phyloP scores from a whole-genome alignment of 2,113 vertebrate genomes.

The Dipodomys stephensi region DNA sequence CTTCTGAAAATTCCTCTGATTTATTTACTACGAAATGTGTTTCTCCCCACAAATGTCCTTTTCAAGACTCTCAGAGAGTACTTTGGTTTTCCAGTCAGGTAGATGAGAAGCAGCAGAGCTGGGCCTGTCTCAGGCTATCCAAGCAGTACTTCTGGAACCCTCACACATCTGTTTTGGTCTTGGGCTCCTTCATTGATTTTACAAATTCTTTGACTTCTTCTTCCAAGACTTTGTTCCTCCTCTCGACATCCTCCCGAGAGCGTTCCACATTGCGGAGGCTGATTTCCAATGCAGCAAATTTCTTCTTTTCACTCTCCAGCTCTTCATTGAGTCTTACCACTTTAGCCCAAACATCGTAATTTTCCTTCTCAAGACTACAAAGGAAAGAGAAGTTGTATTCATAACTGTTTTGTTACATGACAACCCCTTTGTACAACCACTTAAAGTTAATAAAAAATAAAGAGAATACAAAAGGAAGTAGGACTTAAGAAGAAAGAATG shows the following conservation, averaged over 20 bases:
- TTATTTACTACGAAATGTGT: neutral
- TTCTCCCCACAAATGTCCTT: neutral
- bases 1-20: neutral
- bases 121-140: neutral
- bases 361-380: conserved; percentile 92
- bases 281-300: conserved; percentile 87
- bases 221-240: conserved; percentile 88
- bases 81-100: neutral
- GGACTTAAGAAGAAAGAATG: too few species aligned
- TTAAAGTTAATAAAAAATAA: too few species aligned
- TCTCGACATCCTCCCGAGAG: conserved; percentile 88
- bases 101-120: neutral
- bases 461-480: too few species aligned
- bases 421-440: too few species aligned
- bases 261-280: conserved; percentile 85
- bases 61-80: neutral
- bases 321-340: conserved; percentile 91
- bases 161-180: conserved; percentile 44
- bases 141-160: too few species aligned
- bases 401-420: too few species aligned
- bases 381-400: conserved; percentile 3
- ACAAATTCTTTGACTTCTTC: conserved; percentile 88
- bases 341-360: conserved; percentile 90
- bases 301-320: conserved; percentile 89
- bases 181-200: conserved; percentile 70